Base-by-base conservation (phyloP, 2,888 invertebrate genomes). In the Nomada fabriciana region DNA sequence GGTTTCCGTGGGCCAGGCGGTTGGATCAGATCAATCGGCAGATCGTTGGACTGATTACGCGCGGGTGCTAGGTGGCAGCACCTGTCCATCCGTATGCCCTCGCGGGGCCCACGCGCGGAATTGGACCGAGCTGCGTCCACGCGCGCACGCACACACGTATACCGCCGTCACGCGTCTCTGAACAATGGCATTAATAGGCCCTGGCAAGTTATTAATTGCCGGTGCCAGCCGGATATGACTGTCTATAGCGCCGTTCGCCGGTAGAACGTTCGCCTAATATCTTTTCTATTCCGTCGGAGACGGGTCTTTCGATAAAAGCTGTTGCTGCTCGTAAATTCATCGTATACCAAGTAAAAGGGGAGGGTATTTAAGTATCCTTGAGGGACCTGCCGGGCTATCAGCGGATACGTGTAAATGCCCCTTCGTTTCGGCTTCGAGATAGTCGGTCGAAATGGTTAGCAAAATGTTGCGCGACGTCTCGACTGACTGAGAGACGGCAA, bases 181-280 rank as follows among this genome's bases (percentile, higher is more conserved):
- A 93, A 93, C 93, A 94, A 93, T 93, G 91, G 93, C 93, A 93
- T 94, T 93, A 93, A 93, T 93, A 92, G 93, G 92, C 91, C 88
- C 91, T 89, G 91, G 89, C 91, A 93, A 93, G 93, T 93, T 93
- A 93, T 93, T 93, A 93, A 93, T 93, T 93, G 93, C 92, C 91
- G 90, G 90, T 93, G 88, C 91, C 91, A 92, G 92, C 93, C 93
- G 93, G 93, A 93, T 93, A 92, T 93, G 92, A 93, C 91, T 91
- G 92, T 92, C 93, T 91, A 93, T 93, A 93, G 92, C 91, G 89
- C 87, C 91, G 89, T 88, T 90, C 89, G 86, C 72, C 77, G 77
- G 76, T 83, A 85, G 87, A 86, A 89, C 88, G 88, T 69, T 69
- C 89, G 88, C 89, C 90, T 91, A 91, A 91, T 90, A 91, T 88